Conservation (phyloP, 2,888 invertebrate species). For the Colletes collaris region DNA sequence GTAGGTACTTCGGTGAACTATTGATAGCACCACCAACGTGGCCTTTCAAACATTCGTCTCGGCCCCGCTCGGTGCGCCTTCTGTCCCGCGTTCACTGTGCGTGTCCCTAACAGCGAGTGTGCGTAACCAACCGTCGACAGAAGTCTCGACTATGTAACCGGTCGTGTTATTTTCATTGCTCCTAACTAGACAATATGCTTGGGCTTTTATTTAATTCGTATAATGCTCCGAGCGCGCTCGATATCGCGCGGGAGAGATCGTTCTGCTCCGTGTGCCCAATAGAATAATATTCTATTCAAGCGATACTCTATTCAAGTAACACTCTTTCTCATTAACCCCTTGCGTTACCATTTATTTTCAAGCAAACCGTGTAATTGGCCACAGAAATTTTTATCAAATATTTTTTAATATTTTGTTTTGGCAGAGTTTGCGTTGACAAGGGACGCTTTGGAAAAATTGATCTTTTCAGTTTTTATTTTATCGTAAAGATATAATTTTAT, state of each 20-base stretch:
- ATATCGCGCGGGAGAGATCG: constrained; percentile 20
- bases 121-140: neutral
- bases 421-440: too few species aligned
- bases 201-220: constrained; percentile 49
- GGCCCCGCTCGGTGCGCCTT: constrained; percentile 41
- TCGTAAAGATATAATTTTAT: too few species aligned
- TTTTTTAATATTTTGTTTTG: too few species aligned
- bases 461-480: too few species aligned
- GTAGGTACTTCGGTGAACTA: constrained; percentile 68
- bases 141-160: constrained; percentile 46
- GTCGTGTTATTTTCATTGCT: constrained; percentile 51
- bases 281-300: too few species aligned
- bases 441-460: too few species aligned
- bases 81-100: neutral
- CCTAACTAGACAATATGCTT: constrained; percentile 40
- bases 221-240: constrained; percentile 17
- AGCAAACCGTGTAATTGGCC: too few species aligned
- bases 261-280: neutral
- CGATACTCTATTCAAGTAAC: too few species aligned
- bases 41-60: constrained; percentile 71
- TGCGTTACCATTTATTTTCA: too few species aligned
- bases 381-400: too few species aligned
- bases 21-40: constrained; percentile 71
- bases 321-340: too few species aligned
- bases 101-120: neutral